phyloP scores from a whole-genome alignment of 2,797 vertebrate genomes.

The Cossypha niveicapilla region DNA sequence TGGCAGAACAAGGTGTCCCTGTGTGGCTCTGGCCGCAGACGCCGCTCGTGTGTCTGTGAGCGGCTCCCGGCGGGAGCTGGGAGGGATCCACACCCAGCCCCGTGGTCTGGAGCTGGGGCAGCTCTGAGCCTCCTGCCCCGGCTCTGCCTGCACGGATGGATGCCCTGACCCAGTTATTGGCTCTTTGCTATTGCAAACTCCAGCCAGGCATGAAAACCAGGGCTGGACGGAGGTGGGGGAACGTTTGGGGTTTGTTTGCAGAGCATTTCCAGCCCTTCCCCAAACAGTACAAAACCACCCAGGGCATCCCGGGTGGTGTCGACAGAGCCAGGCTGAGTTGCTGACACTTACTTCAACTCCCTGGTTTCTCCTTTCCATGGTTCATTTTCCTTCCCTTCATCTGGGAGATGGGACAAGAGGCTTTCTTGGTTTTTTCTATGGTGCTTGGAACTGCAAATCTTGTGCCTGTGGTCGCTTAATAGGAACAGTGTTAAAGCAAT shows the following conservation, averaged over 20 bases:
- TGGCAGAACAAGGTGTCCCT: slow-evolving; percentile 6
- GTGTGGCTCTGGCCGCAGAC: not conserved
- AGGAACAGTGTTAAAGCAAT: not conserved
- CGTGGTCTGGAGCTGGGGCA: not conserved
- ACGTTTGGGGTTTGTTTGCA: not conserved
- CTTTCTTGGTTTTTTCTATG: not conserved
- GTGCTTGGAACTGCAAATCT: not conserved
- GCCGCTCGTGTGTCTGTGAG: not conserved
- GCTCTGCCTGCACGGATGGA: not conserved
- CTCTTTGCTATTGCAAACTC: not conserved
- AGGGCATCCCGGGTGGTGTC: not conserved
- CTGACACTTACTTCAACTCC: not conserved
- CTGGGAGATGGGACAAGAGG: not conserved
- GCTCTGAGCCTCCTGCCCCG: not conserved
- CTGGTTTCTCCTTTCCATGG: not conserved
- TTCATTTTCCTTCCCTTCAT: not conserved
- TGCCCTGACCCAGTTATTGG: slow-evolving; percentile 33
- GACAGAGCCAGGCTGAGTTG: not conserved
- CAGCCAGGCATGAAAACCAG: slow-evolving; percentile 23
- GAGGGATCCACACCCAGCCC: accelerated
- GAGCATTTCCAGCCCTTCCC: not conserved
- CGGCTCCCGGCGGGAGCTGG: accelerated
- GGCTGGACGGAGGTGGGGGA: not conserved
- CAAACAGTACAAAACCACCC: not conserved
- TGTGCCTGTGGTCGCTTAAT: accelerated